Evolutionary conservation across 2,888 invertebrate genomes (phyloP).

Genomic region (Drosophila mayaguana): DNA sequence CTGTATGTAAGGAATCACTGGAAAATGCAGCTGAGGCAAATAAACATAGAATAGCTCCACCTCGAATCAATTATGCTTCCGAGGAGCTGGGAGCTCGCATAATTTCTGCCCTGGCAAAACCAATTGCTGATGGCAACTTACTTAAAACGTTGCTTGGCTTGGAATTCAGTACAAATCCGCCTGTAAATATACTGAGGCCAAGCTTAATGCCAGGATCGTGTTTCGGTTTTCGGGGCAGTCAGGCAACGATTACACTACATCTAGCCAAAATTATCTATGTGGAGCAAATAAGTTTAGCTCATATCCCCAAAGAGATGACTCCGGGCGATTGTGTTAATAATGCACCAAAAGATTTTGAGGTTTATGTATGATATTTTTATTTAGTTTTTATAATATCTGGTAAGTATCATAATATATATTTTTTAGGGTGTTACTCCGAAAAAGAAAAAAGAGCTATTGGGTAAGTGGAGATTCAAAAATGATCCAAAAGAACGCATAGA

Average conservation of each 20-base stretch:
- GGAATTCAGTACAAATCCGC: conserved; percentile 73
- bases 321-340: conserved; percentile 63
- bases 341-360: conserved; percentile 76
- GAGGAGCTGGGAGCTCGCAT: conserved; percentile 77
- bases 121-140: conserved; percentile 56
- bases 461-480: conserved; percentile 63
- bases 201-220: conserved; percentile 71
- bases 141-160: conserved; percentile 62
- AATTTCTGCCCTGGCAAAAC: conserved; percentile 52
- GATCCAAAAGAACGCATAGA: conserved; percentile 47
- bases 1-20: conserved; percentile 24
- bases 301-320: conserved; percentile 67
- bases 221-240: conserved; percentile 65
- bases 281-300: conserved; percentile 65
- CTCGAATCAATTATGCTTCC: conserved; percentile 74
- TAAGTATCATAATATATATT: background rate
- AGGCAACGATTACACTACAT: conserved; percentile 63
- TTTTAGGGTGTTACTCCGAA: conserved; percentile 50
- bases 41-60: background rate
- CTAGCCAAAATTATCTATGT: conserved; percentile 65
- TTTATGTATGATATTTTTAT: conserved; percentile 60
- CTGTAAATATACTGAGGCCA: conserved; percentile 67
- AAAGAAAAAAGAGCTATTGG: conserved; percentile 46
- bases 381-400: no score
- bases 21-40: background rate